These are phyloP conservation scores for Jaculus jaculus DNA, from an alignment of 2,113 vertebrate species.

Conservation along the genomic window DNA sequence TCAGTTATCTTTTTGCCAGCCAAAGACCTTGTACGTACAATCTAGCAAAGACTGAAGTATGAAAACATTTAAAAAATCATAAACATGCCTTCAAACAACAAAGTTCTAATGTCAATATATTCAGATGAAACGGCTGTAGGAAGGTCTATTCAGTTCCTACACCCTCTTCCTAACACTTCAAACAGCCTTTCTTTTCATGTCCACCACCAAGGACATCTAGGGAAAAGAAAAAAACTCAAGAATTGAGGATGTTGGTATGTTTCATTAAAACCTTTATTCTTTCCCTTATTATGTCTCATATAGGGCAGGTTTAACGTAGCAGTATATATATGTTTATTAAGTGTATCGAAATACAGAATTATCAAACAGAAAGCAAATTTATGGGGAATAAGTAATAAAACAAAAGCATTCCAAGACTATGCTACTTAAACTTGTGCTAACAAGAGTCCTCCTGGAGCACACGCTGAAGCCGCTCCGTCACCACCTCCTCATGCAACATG, in stretches of 20 bases:
- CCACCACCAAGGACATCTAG: background rate
- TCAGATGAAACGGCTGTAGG: background rate
- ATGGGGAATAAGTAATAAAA: background rate
- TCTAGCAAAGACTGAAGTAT: background rate
- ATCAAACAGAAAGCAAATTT: conserved; percentile 37
- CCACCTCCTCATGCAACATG: conserved; percentile 82
- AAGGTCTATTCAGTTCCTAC: background rate
- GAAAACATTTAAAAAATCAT: background rate
- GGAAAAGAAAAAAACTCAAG: background rate
- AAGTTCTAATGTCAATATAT: background rate
- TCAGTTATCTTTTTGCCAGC: background rate
- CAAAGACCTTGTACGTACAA: background rate
- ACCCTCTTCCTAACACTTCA: background rate
- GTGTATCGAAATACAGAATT: conserved; percentile 31
- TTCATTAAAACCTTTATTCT: conserved; percentile 4
- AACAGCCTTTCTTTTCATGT: background rate
- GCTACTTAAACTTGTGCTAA: conserved; percentile 44
- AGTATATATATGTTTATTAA: conserved; percentile 26
- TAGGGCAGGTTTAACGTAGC: background rate
- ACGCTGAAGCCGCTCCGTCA: conserved; percentile 76
- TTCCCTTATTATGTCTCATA: background rate
- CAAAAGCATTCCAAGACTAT: conserved; percentile 3
- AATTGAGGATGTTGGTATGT: conserved; percentile 6
- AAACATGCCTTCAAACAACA: background rate
- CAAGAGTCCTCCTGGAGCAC: conserved; percentile 63